Conservation (phyloP, 35 echinoderm and acorn worm species). For the Heliocidaris erythrogramma region DNA sequence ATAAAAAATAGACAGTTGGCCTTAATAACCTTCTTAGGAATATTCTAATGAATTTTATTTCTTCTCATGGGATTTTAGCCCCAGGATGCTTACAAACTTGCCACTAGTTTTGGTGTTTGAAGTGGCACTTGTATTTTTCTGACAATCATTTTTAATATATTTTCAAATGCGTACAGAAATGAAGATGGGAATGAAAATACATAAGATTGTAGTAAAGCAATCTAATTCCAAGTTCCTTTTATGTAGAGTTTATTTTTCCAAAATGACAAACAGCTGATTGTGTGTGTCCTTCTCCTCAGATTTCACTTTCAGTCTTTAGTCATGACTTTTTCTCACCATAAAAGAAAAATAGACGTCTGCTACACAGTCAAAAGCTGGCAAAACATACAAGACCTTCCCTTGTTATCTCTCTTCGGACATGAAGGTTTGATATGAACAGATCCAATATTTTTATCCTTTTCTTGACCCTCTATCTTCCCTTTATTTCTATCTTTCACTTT, state of each 20-base stretch:
- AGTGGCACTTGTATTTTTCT: neutral
- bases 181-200: no score
- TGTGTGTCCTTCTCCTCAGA: no score
- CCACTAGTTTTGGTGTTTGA: neutral
- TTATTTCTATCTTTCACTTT: neutral
- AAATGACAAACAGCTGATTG: neutral
- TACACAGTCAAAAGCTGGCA: conserved; percentile 23
- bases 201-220: no score
- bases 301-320: no score
- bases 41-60: neutral
- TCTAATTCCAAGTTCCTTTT: no score
- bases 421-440: neutral
- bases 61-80: neutral
- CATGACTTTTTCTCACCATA: neutral
- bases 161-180: no score
- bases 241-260: neutral
- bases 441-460: neutral
- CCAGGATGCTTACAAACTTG: neutral
- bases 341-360: conserved; percentile 37
- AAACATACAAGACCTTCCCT: conserved; percentile 20
- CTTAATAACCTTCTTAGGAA: neutral
- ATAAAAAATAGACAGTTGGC: no score
- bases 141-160: no score
- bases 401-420: neutral
- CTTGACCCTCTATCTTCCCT: neutral